These are phyloP conservation scores for Gephyroberyx darwinii DNA, from an alignment of 2,797 vertebrate genomes.

Conservation along the genomic window DNA sequence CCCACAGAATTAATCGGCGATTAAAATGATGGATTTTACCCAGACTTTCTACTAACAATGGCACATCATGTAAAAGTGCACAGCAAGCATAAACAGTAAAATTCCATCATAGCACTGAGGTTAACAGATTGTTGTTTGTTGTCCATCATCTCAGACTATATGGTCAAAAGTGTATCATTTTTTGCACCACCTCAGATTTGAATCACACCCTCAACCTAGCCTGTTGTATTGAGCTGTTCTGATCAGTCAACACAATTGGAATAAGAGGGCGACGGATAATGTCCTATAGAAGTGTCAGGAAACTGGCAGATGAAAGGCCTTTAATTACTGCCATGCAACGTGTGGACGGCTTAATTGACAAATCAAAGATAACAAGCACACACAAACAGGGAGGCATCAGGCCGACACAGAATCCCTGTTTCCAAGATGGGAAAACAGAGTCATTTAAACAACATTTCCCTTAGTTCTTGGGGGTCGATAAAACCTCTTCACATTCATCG, in stretches of 20 bases:
- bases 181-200: background rate
- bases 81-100: no score
- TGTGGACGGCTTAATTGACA: constrained; percentile 74
- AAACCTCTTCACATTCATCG: constrained; percentile 15
- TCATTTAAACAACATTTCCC: constrained; percentile 33
- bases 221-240: constrained; percentile 19
- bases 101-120: no score
- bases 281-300: constrained; percentile 41
- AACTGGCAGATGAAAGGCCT: constrained; percentile 70
- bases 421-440: constrained; percentile 34
- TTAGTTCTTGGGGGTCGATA: constrained; percentile 17
- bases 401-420: constrained; percentile 54
- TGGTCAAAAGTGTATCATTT: background rate
- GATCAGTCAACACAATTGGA: constrained; percentile 44
- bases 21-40: background rate
- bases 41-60: no score
- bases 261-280: constrained; percentile 39
- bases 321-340: constrained; percentile 74
- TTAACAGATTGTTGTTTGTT: background rate
- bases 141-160: background rate
- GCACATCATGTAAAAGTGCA: no score
- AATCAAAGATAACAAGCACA: constrained; percentile 73
- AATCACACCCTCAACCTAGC: constrained; percentile 2
- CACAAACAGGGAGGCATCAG: constrained; percentile 37
- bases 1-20: no score